Evolutionary conservation across 2,888 invertebrate genomes (phyloP), one percentile per base, ranked within the genome.

Genomic region (Andrena flavipes): DNA sequence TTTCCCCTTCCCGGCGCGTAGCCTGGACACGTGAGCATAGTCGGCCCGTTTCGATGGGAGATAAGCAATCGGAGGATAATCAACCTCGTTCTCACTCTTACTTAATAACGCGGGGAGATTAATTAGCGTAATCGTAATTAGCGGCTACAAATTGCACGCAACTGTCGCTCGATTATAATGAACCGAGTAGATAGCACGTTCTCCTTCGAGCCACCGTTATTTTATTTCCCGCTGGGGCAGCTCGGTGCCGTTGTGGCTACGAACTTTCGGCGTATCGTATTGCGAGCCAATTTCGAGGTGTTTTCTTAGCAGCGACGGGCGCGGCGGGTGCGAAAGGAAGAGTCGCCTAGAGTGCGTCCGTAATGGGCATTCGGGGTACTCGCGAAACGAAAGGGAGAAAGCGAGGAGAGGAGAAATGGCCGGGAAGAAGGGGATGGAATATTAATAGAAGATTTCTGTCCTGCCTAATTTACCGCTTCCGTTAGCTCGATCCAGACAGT

Each of bases 371-470:
- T 77, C 71, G 54, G 48, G 63, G 33, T 23, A 68, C 65, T 73
- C 67, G 70, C 67, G 65, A 62, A 67, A 49, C 35, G 73, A 23
- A 62, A 54, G 62, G 33, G 74, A 59, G 70, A 35, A 62, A 72
- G 71, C 29, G 48, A 56, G 23, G 23, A 20, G 23, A 33, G 63
- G 29, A 80, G 48, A 60, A 70, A 59, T 26, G 74, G 35, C 63
- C 4, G 26, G 51, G 51, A 56, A 8, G 65, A 63, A 69, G 81
- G 65, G 62, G 29, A 64, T 77, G 76, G 80, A 84, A 88, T 88
- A 88, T 88, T 88, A 88, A 89, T 88, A 88, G 87, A 87, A 88
- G 82, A 88, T 89, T 84, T 87, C 89, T 82, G 80, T 86, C 83
- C 78, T 84, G 86, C 74, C 88, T 88, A 88, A 88, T 88, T 88